These are phyloP conservation scores for Lycocerus yunnanus DNA, from an alignment of 2,888 invertebrate genomes.

Conservation along the genomic window DNA sequence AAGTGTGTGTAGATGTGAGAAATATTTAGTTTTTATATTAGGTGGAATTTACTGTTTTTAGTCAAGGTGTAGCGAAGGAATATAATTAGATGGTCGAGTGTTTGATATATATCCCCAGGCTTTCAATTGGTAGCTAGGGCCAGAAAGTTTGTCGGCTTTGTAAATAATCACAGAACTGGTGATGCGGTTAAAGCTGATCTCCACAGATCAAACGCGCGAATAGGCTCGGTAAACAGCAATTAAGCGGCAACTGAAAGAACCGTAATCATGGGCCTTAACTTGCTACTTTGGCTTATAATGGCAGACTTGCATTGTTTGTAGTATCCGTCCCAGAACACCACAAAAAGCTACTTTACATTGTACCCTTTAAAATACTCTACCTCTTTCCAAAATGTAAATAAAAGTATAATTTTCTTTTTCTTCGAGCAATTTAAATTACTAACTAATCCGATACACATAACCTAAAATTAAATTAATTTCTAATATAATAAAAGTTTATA, in stretches of 20 bases:
- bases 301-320: conserved; percentile 52
- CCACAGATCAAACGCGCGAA: conserved; percentile 56
- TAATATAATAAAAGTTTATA: background rate
- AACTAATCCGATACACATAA: background rate
- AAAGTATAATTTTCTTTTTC: background rate
- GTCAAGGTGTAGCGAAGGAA: conserved; percentile 40
- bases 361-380: conserved; percentile 27
- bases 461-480: background rate
- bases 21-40: conserved; percentile 2
- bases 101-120: conserved; percentile 53
- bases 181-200: conserved; percentile 50
- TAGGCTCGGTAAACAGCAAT: conserved; percentile 57
- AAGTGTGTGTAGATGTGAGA: background rate
- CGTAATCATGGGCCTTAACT: conserved; percentile 55
- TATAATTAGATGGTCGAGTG: conserved; percentile 51
- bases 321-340: conserved; percentile 36
- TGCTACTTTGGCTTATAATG: conserved; percentile 57
- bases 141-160: conserved; percentile 52
- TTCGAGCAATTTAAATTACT: background rate
- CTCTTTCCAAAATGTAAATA: conserved; percentile 19
- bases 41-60: conserved; percentile 34
- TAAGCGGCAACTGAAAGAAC: conserved; percentile 57
- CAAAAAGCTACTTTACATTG: conserved; percentile 30
- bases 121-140: conserved; percentile 54
- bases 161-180: conserved; percentile 55